These are phyloP conservation scores for Drosophila fulvimacula DNA, from an alignment of 2,888 invertebrate genomes.

Conservation along the genomic window DNA sequence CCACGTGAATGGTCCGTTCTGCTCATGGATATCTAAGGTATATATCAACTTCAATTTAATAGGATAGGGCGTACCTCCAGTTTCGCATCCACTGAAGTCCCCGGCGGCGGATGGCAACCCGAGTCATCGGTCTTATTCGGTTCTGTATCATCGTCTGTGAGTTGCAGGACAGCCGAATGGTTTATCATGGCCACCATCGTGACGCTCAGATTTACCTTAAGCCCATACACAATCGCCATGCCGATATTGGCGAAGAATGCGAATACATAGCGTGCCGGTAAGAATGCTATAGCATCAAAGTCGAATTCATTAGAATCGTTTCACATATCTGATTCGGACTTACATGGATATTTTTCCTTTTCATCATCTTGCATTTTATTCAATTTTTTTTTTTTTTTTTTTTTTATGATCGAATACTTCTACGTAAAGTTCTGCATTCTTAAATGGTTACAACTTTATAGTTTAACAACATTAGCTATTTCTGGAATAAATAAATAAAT, in stretches of 20 bases:
- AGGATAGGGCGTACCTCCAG: not conserved
- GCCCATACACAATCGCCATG: not conserved
- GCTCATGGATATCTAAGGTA: not conserved
- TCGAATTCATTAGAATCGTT: not conserved
- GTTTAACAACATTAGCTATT: not conserved
- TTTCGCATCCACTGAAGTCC: not conserved
- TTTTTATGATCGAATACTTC: not conserved
- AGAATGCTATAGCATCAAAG: not conserved
- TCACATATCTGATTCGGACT: not conserved
- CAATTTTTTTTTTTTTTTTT: not conserved
- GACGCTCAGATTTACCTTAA: conserved; percentile 1
- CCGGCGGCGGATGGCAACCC: not conserved
- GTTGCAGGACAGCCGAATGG: not conserved
- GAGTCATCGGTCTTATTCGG: accelerated
- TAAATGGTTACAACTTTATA: not conserved
- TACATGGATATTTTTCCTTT: not conserved
- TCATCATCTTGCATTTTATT: not conserved
- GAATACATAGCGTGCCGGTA: not conserved
- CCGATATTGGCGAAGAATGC: conserved; percentile 4
- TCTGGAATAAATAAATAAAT: not conserved
- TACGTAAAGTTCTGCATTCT: not conserved
- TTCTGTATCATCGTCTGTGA: not conserved
- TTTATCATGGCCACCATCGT: conserved; percentile 9
- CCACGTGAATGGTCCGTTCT: not conserved
- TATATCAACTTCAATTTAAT: not conserved